phyloP scores from a whole-genome alignment of 2,113 vertebrate species.

The Nannospalax galili region DNA sequence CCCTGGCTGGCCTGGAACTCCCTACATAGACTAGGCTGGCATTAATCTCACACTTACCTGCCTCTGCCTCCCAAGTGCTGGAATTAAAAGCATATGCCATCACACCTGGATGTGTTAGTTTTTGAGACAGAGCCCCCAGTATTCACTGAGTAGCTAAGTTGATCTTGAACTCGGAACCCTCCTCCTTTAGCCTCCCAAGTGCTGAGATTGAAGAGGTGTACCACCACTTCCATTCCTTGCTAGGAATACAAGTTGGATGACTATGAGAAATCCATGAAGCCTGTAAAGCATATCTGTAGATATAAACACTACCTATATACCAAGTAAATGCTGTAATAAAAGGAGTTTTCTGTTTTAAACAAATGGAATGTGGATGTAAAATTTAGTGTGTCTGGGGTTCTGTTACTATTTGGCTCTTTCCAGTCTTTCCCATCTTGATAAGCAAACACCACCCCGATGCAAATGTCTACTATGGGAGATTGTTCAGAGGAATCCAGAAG shows the following conservation, averaged over 20 bases:
- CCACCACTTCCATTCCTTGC: not conserved
- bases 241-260: constrained; percentile 14
- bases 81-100: no score
- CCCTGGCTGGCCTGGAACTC: no score
- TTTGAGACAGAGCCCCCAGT: not conserved
- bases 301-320: not conserved
- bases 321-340: not conserved
- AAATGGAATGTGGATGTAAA: not conserved
- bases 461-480: not conserved
- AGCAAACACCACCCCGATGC: not conserved
- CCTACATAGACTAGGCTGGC: no score
- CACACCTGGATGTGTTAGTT: not conserved
- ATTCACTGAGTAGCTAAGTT: not conserved
- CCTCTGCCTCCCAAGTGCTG: no score
- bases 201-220: not conserved
- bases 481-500: not conserved
- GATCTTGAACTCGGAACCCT: not conserved
- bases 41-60: no score
- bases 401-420: not conserved
- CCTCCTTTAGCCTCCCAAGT: not conserved
- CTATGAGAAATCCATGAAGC: not conserved
- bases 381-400: not conserved
- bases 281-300: not conserved
- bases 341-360: constrained; percentile 19
- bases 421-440: not conserved